Evolutionary conservation across 2,797 vertebrate species (phyloP), one percentile per base, ranked within the genome.

Genomic region (Peromyscus eremicus): DNA sequence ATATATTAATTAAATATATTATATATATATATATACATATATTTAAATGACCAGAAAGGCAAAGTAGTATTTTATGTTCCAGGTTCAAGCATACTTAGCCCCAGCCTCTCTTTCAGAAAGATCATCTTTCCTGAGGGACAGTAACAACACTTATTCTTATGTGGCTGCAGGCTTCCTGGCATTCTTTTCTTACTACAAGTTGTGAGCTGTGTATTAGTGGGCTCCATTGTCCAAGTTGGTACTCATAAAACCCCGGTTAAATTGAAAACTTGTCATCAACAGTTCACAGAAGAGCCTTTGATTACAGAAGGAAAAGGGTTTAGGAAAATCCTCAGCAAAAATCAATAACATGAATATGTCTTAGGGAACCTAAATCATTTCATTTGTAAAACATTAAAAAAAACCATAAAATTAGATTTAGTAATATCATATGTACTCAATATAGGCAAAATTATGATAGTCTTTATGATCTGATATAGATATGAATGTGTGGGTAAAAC

Each of bases 401-500:
- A 92, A 34, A 55, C 8, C 57, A 64, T 70, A 64, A 95, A 71
- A 84, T 71, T 66, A 68, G 87, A 77, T 49, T 95, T 87, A 93
- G 32, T 3, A 57, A 29, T 57, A 43, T 82, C 21, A 37, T 55
- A n/a, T 37, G 29, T 46, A 71, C 83, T 93, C 6, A 68, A 95
- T 92, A 62, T 57, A 62, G 43, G 25, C 60, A 70, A 52, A 92
- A 68, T 84, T 64, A 46, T 1, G n/a, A 37, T 82, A 27, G 32
- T 52, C 34, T 23, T 92, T 73, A 37, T 11, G 46, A 8, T 83
- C n/a, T 95, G 95, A 68, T 96, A 34, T 92, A 94, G 91, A 86
- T 95, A 70, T 79, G 89, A 95, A 98, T 76, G 93, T 73, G 0
- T 49, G 34, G 93, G 95, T 97, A 95, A 96, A 97, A 98, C 98